phyloP scores from a whole-genome alignment of 2,888 invertebrate species.

The Drosophila multiciliata region DNA sequence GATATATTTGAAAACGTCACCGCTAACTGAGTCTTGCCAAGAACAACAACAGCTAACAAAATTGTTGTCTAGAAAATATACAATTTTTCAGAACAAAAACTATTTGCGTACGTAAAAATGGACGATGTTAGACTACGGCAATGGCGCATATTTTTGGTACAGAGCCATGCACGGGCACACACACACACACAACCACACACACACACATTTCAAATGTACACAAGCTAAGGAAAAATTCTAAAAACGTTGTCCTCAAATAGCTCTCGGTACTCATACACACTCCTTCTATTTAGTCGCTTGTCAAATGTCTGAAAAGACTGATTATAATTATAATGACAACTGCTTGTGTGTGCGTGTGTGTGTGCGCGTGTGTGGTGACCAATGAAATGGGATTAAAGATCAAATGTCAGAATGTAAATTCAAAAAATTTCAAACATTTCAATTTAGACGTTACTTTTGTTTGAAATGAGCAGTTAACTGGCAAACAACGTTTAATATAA shows the following conservation, averaged over 20 bases:
- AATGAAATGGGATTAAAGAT: slow-evolving; percentile 28
- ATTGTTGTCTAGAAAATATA: slow-evolving; percentile 60
- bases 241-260: slow-evolving; percentile 65
- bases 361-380: neutral
- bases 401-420: slow-evolving; percentile 28
- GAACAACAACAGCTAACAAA: slow-evolving; percentile 21
- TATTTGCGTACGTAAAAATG: slow-evolving; percentile 70
- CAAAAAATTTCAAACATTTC: neutral
- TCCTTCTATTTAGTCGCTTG: slow-evolving; percentile 58
- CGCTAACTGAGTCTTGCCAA: slow-evolving; percentile 66
- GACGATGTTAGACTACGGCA: slow-evolving; percentile 67
- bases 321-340: slow-evolving; percentile 58
- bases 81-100: slow-evolving; percentile 70
- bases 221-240: slow-evolving; percentile 57
- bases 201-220: slow-evolving; percentile 9
- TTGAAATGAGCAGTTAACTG: neutral
- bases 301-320: slow-evolving; percentile 56
- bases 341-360: neutral
- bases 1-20: slow-evolving; percentile 66
- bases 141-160: slow-evolving; percentile 68
- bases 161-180: slow-evolving; percentile 61
- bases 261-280: slow-evolving; percentile 50
- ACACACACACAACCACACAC: slow-evolving; percentile 18
- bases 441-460: neutral
- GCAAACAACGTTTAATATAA: neutral